These are phyloP conservation scores for Subacronicta megacephala DNA, from an alignment of 2,888 invertebrate species.

Conservation along the genomic window DNA sequence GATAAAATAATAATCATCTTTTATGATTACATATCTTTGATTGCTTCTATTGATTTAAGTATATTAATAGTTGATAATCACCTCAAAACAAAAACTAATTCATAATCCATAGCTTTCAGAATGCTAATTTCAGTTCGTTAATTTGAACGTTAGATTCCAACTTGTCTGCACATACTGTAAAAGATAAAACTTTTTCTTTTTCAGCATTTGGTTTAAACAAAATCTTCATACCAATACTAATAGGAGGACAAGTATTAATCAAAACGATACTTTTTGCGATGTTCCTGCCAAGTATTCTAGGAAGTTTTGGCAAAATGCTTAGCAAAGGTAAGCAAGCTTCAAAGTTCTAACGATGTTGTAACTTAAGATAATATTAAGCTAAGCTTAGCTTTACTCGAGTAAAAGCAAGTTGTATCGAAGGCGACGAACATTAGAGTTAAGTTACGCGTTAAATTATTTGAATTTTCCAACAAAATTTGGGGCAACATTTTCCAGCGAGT, in stretches of 20 bases:
- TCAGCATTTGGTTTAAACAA: constrained; percentile 95
- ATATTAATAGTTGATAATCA: no score
- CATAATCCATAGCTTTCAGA: no score
- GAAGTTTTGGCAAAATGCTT: constrained; percentile 94
- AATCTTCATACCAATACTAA: constrained; percentile 94
- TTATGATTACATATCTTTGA: no score
- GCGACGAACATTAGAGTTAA: constrained; percentile 7
- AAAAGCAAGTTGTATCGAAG: background rate
- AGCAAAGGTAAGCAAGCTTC: constrained; percentile 91
- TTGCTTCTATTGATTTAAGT: no score
- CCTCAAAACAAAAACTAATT: no score
- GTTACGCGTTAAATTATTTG: constrained; percentile 11
- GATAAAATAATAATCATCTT: no score
- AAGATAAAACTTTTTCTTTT: constrained; percentile 76
- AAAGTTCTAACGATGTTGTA: constrained; percentile 37
- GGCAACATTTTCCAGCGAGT: background rate
- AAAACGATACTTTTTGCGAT: constrained; percentile 95
- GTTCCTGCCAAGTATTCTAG: constrained; percentile 95
- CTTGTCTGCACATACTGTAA: no score
- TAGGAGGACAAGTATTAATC: constrained; percentile 93
- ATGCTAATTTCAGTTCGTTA: no score
- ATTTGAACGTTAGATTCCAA: no score
- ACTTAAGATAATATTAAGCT: constrained; percentile 24
- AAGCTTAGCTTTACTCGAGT: constrained; percentile 9
- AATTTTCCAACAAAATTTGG: constrained; percentile 1